Evolutionary conservation across 1,140 invertebrate species (phyloP).

Genomic region (Carposina sasakii): DNA sequence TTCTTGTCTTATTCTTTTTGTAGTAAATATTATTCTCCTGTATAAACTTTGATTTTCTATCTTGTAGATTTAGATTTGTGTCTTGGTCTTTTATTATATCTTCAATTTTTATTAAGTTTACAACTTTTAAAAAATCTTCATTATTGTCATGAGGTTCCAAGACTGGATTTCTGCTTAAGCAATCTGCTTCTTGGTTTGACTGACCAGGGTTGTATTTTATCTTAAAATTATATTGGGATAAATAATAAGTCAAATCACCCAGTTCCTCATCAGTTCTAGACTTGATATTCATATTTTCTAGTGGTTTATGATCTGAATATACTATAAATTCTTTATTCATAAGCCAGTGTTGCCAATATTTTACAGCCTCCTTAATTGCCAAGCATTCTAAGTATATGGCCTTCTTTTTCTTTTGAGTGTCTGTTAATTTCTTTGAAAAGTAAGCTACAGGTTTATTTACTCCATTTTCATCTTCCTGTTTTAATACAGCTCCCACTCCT

Average conservation of each 20-base stretch:
- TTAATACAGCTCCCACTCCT: no score
- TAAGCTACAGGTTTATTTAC: conserved; percentile 13
- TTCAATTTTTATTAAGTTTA: no score
- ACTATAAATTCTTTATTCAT: conserved; percentile 47
- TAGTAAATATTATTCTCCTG: no score
- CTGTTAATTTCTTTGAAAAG: conserved; percentile 22
- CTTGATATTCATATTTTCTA: conserved; percentile 54
- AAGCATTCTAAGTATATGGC: conserved; percentile 30
- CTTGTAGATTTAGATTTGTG: no score
- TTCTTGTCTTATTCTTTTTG: no score
- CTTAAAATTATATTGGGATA: conserved; percentile 40
- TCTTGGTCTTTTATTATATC: no score
- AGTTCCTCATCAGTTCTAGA: conserved; percentile 29
- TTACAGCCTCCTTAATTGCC: conserved; percentile 53
- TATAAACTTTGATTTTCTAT: no score
- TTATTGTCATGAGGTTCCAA: no score
- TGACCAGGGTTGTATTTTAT: conserved; percentile 47
- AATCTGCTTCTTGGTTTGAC: conserved; percentile 46
- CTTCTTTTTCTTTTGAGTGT: conserved; percentile 26
- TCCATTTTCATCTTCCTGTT: conserved; percentile 10
- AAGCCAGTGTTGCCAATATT: conserved; percentile 54
- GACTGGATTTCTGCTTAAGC: conserved; percentile 47
- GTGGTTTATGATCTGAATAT: conserved; percentile 53
- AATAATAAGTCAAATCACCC: conserved; percentile 45
- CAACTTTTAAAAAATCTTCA: no score